Evolutionary conservation across 2,797 vertebrate species (phyloP), one percentile per base, ranked within the genome.

Genomic region (Sebastolobus alascanus): DNA sequence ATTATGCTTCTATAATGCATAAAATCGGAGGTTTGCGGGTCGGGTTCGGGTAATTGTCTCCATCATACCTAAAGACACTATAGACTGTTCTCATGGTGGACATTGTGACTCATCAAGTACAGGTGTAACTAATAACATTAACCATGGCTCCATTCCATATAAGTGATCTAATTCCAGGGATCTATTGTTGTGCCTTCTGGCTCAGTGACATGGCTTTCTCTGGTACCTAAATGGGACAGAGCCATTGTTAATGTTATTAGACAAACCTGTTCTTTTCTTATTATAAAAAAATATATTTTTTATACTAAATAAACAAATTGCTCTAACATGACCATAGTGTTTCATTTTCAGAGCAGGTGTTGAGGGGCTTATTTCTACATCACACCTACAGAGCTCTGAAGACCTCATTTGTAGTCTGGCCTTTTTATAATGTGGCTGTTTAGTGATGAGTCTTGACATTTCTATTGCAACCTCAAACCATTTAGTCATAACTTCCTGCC

Each of bases 61-160:
- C 5, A 11, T 73, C 25, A 16, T 0, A 27, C n/a, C 66, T 27
- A 46, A 74, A 52, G 16, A 71, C 29, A 14, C 59, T 27, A 14
- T 1, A 14, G 20, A 50, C 22, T 3, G 3, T 22, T 68, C 25
- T n/a, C 33, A 31, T 8, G 11, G 55, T 77, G 18, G 33, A 37
- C 67, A 22, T 50, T 50, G 9, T 40, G 60, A 63, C 10, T 52
- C 56, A 52, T 64, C 50, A 16, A 25, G 22, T 4, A 6, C 10
- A 56, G 22, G n/a, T 56, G n/a, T 37, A 66, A 35, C 68, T 69
- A 37, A 54, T 35, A 54, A 46, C 50, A 71, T 72, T 8, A 13
- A 60, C 61, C 4, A n/a, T 31, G 22, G 59, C 52, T 71, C 18
- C 37, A 33, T 33, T 64, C 13, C 13, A 33, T 25, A 7, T 18